Percentiles rank a stretch among this genome's conserved stretches.
Evolutionary conservation across 2,888 invertebrate genomes (phyloP).

Genomic region (Andrena camellia): DNA sequence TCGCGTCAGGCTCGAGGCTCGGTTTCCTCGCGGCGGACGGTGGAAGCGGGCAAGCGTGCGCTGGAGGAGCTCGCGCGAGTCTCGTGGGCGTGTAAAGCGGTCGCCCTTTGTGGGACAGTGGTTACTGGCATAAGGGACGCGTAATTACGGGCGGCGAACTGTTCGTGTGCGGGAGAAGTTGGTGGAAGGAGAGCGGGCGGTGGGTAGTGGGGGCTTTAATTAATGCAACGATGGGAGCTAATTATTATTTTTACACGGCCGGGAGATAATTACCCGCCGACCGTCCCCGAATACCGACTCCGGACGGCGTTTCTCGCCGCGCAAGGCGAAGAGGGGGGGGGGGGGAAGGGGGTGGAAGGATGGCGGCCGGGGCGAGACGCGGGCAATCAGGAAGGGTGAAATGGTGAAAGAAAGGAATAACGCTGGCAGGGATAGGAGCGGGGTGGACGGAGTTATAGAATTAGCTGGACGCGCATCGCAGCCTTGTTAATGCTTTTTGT

Average conservation of each 20-base stretch:
- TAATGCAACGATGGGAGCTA: constrained; percentile 80
- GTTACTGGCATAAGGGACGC: constrained; percentile 66
- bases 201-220: constrained; percentile 71
- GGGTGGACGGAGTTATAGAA: constrained; percentile 59
- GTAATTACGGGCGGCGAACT: constrained; percentile 64
- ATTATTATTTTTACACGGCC: constrained; percentile 82
- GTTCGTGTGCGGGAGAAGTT: constrained; percentile 19
- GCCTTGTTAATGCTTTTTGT: constrained; percentile 80
- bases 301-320: constrained; percentile 18
- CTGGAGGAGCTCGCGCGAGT: constrained; percentile 25
- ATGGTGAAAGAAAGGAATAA: background rate
- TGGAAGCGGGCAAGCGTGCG: background rate
- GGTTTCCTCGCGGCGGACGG: background rate
- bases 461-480: constrained; percentile 65
- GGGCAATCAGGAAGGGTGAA: background rate
- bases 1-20: too few species aligned
- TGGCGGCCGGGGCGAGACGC: background rate
- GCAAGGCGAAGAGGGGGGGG: background rate
- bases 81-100: constrained; percentile 65
- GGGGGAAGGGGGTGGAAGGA: background rate
- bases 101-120: constrained; percentile 68
- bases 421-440: background rate
- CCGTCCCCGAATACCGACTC: constrained; percentile 52
- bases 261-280: constrained; percentile 80
- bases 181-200: constrained; percentile 9